A percentile compares a stretch with the other conserved stretches of the same genome.
Evolutionary conservation across 37 sponge, comb jelly and placozoan species (phyloP).

Genomic region (Bolinopsis microptera): DNA sequence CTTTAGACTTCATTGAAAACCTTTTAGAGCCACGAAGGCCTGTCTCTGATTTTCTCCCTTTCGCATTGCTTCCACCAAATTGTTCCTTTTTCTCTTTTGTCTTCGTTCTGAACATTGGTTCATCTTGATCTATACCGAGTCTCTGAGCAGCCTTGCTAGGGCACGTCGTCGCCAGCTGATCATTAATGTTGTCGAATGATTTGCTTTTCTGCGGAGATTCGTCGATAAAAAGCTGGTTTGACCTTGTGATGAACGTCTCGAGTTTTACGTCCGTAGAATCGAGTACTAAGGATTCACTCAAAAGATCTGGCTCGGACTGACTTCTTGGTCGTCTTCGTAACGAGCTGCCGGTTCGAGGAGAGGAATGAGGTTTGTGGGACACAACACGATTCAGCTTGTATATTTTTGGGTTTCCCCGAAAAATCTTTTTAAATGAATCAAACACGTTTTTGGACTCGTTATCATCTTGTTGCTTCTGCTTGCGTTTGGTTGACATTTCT

Average conservation of each 20-base stretch:
- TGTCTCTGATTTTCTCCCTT: background rate
- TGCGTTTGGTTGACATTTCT: background rate
- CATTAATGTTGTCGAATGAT: constrained; percentile 2
- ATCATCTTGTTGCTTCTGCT: background rate
- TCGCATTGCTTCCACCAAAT: background rate
- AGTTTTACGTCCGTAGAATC: background rate
- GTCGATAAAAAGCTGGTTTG: background rate
- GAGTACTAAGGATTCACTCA: background rate
- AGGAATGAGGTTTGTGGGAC: background rate
- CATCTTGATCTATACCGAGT: background rate
- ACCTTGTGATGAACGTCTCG: background rate
- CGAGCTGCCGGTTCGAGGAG: background rate
- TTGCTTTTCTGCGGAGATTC: background rate
- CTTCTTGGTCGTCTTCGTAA: background rate
- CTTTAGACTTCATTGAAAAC: background rate
- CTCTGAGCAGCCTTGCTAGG: background rate
- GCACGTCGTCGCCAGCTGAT: background rate
- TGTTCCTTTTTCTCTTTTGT: background rate
- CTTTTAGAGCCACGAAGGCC: background rate
- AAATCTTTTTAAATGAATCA: background rate
- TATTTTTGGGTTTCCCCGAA: background rate
- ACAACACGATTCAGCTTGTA: background rate
- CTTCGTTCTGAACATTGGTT: background rate
- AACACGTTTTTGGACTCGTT: background rate
- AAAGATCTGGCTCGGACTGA: constrained; percentile 15